Evolutionary conservation across 30 jellyfish, hydroid and myxozoan genomes (phyloP), one percentile per base, ranked within the genome.

Genomic region (Catostylus mosaicus): DNA sequence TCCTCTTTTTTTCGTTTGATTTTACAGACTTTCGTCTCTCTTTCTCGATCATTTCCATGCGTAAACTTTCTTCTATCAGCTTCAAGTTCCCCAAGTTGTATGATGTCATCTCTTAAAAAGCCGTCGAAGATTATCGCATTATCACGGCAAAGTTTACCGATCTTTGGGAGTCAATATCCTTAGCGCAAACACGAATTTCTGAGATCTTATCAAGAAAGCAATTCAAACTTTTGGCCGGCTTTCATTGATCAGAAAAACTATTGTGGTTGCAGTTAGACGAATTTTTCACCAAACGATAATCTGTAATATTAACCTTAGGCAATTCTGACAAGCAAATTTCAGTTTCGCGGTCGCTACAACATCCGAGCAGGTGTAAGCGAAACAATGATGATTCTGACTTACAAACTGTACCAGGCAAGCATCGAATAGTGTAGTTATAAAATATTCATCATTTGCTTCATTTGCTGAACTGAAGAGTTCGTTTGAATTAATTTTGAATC

Each of bases 21-120:
- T 80, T 80, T 40, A 57, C 24, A 18, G 75, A 54, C 73, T 56
- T 80, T 9, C 71, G 73, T 19, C 90, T 67, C 48, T 80, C 90
- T 67, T 80, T 80, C 77, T 80, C 90, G 26, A 80, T 30, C 90
- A 65, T 67, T 43, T 80, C 90, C 67, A 63, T 71, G 46, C 90
- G 90, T 29, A 80, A 80, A 29, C 83, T 63, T 33, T 80, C 90
- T 67, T 80, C 90, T 1, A 80, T 45, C 37, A 80, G 50, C 84
- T 72, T 80, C 80, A 80, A 48, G 60, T 72, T 63, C 40, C 83
- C 73, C 90, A 80, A 67, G 56, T 80, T 61, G 79, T 80, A 80
- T 80, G 95, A 84, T 73, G 95, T 84, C 84, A 84, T 84, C 30
- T 61, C 84, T 32, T 36, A 52, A 59, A n/a, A 59, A 59, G 38